Evolutionary conservation across 2,888 invertebrate genomes (phyloP).

Genomic region (Pristionchus maxplancki): DNA sequence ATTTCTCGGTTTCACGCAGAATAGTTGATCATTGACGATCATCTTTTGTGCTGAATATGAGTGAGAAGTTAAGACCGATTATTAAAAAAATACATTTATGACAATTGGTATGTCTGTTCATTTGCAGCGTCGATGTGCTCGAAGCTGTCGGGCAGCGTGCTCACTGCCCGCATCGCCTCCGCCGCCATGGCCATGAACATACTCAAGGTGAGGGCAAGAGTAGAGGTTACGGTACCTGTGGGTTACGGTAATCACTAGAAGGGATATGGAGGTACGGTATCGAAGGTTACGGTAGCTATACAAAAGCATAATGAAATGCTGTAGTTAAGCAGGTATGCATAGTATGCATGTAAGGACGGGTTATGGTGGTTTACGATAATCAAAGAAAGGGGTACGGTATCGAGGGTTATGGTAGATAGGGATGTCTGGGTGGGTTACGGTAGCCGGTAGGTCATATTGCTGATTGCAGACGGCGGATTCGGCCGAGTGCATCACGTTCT

Average conservation of each 20-base stretch:
- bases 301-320: no score
- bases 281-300: not conserved
- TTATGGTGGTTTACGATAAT: not conserved
- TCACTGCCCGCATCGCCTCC: constrained; percentile 68
- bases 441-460: not conserved
- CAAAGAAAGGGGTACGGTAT: no score
- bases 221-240: not conserved
- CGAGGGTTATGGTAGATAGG: not conserved
- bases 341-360: no score
- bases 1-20: no score
- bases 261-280: no score
- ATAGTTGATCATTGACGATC: no score
- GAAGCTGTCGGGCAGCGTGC: constrained; percentile 59
- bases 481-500: constrained; percentile 67
- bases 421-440: no score
- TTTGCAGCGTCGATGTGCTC: constrained; percentile 67
- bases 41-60: no score
- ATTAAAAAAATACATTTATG: no score
- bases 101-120: no score
- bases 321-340: no score
- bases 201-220: constrained; percentile 29
- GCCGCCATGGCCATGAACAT: constrained; percentile 77
- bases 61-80: no score
- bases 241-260: not conserved
- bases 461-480: constrained; percentile 5